A percentile compares a stretch with the other conserved stretches of the same genome.
Evolutionary conservation across 2,113 vertebrate species (phyloP).

Genomic region (Castor canadensis): DNA sequence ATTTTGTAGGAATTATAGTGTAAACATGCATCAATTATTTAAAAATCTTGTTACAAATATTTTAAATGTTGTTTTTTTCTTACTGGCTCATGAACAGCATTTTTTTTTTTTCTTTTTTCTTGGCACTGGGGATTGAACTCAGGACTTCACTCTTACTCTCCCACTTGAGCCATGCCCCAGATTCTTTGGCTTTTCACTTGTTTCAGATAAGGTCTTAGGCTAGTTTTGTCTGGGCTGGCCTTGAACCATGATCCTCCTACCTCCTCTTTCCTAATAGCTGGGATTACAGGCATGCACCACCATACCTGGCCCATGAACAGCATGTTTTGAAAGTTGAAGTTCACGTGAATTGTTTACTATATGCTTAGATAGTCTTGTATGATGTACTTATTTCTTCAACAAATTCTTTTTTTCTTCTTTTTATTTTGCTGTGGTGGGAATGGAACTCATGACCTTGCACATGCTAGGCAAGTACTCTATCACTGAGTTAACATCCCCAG

Average conservation of each 20-base stretch:
- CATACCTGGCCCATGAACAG: neutral
- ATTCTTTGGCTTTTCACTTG: too few relatives aligned
- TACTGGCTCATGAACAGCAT: neutral
- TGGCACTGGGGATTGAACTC: too few relatives aligned
- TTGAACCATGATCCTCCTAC: too few relatives aligned
- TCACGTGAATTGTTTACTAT: neutral
- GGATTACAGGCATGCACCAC: too few relatives aligned
- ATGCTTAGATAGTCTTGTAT: neutral
- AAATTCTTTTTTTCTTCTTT: too few relatives aligned
- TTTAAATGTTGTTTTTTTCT: constrained; percentile 5
- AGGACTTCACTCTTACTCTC: too few relatives aligned
- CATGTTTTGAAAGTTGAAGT: constrained; percentile 32
- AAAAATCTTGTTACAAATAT: neutral
- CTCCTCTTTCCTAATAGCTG: too few relatives aligned
- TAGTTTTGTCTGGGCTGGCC: too few relatives aligned
- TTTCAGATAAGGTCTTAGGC: too few relatives aligned
- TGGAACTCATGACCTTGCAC: neutral
- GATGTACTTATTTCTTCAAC: neutral
- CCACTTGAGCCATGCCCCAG: too few relatives aligned
- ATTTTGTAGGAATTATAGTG: neutral
- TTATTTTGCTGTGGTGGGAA: too few relatives aligned
- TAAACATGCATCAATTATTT: constrained; percentile 25
- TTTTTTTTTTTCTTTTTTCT: neutral
- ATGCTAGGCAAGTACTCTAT: neutral
- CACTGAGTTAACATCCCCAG: neutral